Base-by-base conservation (phyloP, 2,797 vertebrate species). In the Manis pentadactyla region DNA sequence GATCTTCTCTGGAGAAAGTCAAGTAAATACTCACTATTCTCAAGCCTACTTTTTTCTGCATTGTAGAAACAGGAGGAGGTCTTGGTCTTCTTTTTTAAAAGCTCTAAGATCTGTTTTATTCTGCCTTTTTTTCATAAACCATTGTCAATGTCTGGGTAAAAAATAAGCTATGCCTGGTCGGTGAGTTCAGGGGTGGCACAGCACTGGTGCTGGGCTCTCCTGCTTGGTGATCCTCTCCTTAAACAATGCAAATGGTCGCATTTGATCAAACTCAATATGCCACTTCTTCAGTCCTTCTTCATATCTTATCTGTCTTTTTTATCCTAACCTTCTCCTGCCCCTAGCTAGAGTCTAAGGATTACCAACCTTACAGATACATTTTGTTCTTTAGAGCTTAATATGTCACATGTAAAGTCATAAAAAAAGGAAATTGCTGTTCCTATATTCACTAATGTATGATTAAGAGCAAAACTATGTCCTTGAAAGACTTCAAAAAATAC, bases 401-500 rank as follows among this genome's bases (percentile, higher is more conserved):
- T n/a, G 27, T 51, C 27, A 79, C 29, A 87, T 87, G 73, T 77
- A 57, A 79, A 84, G 49, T 25, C 55, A 46, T 61, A n/a, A 93
- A 61, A 91, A 96, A 93, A 51, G 25, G 5, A 95, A 96, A 85
- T 37, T 29, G 37, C 71, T 92, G n/a, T 46, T 61, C 61, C 39
- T 85, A 18, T 21, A 23, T 92, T 88, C 75, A 96, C 64, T 73
- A 78, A 73, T 34, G 8, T 63, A 46, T 73, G 42, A 95, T 84
- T 78, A 84, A 97, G 93, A 94, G 69, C 61, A 78, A 92, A 93
- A 84, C 34, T 23, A 59, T 31, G 17, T 68, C 21, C n/a, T 95
- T 69, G 71, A 89, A 94, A 79, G 81, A 73, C 49, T 93, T 96
- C 42, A 78, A 68, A 94, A 95, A 53, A 42, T 61, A 13, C 3